These are phyloP conservation scores for Blastobasis lacticolella DNA, from an alignment of 2,888 invertebrate species.

Conservation along the genomic window DNA sequence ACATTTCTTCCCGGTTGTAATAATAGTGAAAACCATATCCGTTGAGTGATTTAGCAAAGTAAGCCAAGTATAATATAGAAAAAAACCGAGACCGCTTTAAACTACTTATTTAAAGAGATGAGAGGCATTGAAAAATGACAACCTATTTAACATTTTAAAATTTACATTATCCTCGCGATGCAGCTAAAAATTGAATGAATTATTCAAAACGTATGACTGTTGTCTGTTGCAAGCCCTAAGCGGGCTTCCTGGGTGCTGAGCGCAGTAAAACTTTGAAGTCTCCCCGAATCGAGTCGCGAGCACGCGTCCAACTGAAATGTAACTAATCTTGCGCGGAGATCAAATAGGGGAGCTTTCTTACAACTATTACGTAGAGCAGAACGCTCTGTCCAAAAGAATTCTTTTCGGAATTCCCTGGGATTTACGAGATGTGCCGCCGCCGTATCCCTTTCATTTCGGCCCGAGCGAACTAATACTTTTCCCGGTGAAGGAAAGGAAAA, in stretches of 20 bases:
- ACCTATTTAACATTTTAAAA: too few relatives aligned
- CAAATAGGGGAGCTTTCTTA: slow-evolving; percentile 11
- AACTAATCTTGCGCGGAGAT: slow-evolving; percentile 11
- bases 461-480: slow-evolving; percentile 7
- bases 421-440: slow-evolving; percentile 7
- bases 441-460: slow-evolving; percentile 11
- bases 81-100: too few relatives aligned
- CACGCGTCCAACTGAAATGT: slow-evolving; percentile 8
- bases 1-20: too few relatives aligned
- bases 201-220: not conserved
- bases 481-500: slow-evolving; percentile 9
- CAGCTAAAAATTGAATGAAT: too few relatives aligned
- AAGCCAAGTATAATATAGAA: too few relatives aligned
- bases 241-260: not conserved
- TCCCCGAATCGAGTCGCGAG: slow-evolving; percentile 2
- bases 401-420: slow-evolving; percentile 4
- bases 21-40: too few relatives aligned
- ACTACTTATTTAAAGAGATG: too few relatives aligned
- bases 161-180: too few relatives aligned
- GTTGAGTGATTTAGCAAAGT: too few relatives aligned
- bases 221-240: not conserved
- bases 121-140: too few relatives aligned
- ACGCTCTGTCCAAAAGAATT: slow-evolving; percentile 4
- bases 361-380: slow-evolving; percentile 6
- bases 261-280: slow-evolving; percentile 7